These are phyloP conservation scores for Solenodon paradoxus DNA, from an alignment of 2,113 vertebrate species.

Conservation along the genomic window DNA sequence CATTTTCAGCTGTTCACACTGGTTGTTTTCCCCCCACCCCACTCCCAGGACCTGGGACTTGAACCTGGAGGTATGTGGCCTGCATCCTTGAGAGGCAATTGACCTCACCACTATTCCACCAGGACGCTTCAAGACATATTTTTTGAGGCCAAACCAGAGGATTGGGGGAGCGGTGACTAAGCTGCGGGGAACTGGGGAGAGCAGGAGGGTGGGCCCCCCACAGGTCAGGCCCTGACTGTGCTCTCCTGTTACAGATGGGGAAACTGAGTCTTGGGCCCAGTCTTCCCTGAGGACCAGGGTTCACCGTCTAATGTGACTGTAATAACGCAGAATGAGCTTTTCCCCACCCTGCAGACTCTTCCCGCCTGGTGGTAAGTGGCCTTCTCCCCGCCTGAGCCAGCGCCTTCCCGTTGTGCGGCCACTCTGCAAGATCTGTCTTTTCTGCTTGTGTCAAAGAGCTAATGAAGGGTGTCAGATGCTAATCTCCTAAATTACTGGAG, in stretches of 20 bases:
- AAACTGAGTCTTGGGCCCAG: neutral
- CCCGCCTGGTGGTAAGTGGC: neutral
- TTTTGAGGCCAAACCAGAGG: neutral
- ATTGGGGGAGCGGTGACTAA: neutral
- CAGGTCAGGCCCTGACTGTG: neutral
- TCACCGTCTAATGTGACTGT: neutral
- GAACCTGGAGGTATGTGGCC: no score
- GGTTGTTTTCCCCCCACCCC: no score
- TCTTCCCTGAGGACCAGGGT: neutral
- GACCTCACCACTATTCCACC: no score
- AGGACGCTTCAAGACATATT: no score
- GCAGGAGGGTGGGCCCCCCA: neutral
- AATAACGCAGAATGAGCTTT: neutral
- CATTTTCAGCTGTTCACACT: no score
- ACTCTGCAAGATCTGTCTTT: constrained; percentile 30
- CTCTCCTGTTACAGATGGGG: neutral
- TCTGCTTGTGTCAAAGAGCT: constrained; percentile 35
- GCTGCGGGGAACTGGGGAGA: neutral
- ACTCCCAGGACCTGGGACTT: no score
- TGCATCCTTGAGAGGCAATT: no score
- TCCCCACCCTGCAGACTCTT: neutral
- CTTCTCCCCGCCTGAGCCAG: neutral
- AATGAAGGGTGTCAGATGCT: constrained; percentile 67
- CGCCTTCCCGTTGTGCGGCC: neutral
- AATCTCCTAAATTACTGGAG: constrained; percentile 67